A percentile compares a stretch with the other conserved stretches of the same genome.
These are phyloP conservation scores for Nezara viridula DNA, from an alignment of 2,888 invertebrate species.

Conservation along the genomic window DNA sequence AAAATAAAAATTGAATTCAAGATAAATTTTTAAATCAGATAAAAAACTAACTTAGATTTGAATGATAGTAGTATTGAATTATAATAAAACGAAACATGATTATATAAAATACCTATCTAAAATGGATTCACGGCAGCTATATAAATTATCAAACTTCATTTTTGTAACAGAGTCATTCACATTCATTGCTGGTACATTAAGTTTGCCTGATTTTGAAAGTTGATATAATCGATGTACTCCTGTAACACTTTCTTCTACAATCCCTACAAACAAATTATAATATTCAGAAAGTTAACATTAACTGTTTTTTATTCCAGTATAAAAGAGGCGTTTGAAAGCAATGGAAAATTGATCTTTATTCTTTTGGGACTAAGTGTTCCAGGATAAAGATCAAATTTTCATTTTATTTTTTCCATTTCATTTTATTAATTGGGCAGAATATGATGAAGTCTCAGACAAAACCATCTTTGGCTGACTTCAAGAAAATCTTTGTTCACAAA, in stretches of 20 bases:
- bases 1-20: too few species aligned
- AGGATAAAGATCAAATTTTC: too few species aligned
- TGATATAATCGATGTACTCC: conserved; percentile 98
- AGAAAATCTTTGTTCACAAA: not conserved
- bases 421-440: not conserved
- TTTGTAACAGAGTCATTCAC: conserved; percentile 98
- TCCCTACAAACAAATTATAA: conserved; percentile 74
- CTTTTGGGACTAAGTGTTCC: too few species aligned
- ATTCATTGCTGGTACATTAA: conserved; percentile 97
- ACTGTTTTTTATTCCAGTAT: not conserved
- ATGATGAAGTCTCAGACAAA: not conserved
- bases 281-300: not conserved
- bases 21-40: not conserved
- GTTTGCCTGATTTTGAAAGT: conserved; percentile 92
- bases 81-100: not conserved
- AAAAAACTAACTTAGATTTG: not conserved
- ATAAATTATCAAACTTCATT: conserved; percentile 97
- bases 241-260: conserved; percentile 97
- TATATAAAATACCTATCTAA: conserved; percentile 78
- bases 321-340: not conserved
- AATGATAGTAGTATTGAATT: not conserved
- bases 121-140: conserved; percentile 94
- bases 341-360: not conserved
- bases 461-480: not conserved
- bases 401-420: not conserved